phyloP scores from a whole-genome alignment of 1,140 invertebrate genomes.

The Plodia interpunctella region DNA sequence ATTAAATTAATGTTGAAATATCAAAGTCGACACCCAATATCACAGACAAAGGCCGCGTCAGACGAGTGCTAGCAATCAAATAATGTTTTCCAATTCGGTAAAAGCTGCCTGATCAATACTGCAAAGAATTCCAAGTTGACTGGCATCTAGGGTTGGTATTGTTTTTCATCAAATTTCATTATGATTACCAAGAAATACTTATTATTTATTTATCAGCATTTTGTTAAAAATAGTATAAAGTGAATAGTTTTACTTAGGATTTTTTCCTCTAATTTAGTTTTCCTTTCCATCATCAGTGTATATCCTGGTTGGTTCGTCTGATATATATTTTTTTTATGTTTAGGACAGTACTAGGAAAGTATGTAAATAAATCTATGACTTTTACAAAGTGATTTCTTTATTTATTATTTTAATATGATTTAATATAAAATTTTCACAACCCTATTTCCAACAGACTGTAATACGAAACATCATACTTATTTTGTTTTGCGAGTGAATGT shows the following conservation, averaged over 20 bases:
- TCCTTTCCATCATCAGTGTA: too few relatives aligned
- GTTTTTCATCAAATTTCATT: background rate
- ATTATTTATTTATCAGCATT: too few relatives aligned
- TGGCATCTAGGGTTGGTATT: background rate
- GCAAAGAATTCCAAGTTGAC: conserved; percentile 3
- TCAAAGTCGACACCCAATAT: background rate
- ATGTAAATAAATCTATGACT: too few relatives aligned
- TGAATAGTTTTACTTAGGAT: too few relatives aligned
- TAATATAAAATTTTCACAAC: background rate
- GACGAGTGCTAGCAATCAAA: background rate
- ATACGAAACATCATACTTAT: background rate
- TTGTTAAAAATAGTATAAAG: too few relatives aligned
- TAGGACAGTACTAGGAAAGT: too few relatives aligned
- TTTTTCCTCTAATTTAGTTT: too few relatives aligned
- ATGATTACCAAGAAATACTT: too few relatives aligned
- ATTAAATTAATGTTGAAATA: background rate
- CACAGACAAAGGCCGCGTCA: background rate
- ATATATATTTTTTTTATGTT: too few relatives aligned
- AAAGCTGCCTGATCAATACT: background rate
- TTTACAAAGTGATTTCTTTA: too few relatives aligned
- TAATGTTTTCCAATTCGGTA: conserved; percentile 4
- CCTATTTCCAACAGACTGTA: background rate
- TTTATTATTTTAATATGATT: too few relatives aligned
- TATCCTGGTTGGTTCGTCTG: too few relatives aligned
- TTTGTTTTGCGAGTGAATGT: background rate